Percentiles rank a stretch among this genome's conserved stretches.
Conservation (phyloP, 2,797 vertebrate species). For the Diplodus sargus region DNA sequence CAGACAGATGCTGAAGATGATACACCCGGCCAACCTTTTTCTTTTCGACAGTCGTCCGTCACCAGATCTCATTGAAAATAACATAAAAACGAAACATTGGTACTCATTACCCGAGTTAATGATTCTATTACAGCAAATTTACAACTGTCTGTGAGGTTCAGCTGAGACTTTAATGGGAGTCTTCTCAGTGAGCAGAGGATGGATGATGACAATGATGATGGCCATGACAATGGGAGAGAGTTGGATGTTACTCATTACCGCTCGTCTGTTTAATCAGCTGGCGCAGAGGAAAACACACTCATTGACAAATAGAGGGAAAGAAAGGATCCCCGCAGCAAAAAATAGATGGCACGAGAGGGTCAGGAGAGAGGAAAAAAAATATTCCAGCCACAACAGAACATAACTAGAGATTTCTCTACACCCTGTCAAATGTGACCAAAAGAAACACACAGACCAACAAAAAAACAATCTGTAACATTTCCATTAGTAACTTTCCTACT, state of each 20-base stretch:
- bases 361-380: background rate
- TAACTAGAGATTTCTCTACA: background rate
- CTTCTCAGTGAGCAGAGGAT: constrained; percentile 42
- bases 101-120: constrained; percentile 35
- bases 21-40: constrained; percentile 3
- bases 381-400: background rate
- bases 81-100: background rate
- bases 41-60: background rate
- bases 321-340: background rate
- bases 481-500: background rate
- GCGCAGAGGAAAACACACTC: constrained; percentile 27
- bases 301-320: constrained; percentile 22
- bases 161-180: constrained; percentile 34
- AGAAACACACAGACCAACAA: background rate
- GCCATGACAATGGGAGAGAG: constrained; percentile 37
- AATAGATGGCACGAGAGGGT: background rate
- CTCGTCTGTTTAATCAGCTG: constrained; percentile 57
- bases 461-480: background rate
- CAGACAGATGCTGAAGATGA: constrained; percentile 6
- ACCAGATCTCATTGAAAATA: background rate
- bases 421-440: background rate
- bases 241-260: constrained; percentile 42
- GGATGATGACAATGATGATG: constrained; percentile 47
- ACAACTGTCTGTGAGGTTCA: constrained; percentile 21
- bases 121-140: constrained; percentile 47